Percentiles rank a stretch among this genome's conserved stretches.
phyloP scores from a whole-genome alignment of 2,797 vertebrate genomes.

The Pelodytes ibericus region DNA sequence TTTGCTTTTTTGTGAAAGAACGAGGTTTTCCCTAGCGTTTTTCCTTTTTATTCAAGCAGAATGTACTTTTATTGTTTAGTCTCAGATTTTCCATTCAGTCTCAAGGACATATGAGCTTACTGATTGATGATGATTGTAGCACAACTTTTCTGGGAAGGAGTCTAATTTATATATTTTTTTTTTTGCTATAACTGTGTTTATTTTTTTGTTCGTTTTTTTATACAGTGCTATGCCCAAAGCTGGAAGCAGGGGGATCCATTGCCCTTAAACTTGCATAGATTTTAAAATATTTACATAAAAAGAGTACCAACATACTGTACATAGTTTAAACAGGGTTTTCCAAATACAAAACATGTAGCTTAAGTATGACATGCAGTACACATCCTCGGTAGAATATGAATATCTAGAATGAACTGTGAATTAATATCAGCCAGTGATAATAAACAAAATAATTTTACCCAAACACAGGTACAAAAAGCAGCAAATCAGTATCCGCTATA shows the following conservation, averaged over 20 bases:
- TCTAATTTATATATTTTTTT: not conserved
- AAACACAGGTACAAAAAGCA: too few species aligned
- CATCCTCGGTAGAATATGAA: too few species aligned
- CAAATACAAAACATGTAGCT: too few species aligned
- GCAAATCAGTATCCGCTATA: too few species aligned
- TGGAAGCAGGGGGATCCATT: constrained; percentile 19
- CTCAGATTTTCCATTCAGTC: not conserved
- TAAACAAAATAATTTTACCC: too few species aligned
- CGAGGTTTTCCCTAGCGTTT: constrained; percentile 20
- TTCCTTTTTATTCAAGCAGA: constrained; percentile 23
- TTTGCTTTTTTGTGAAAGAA: constrained; percentile 23
- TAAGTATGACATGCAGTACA: too few species aligned
- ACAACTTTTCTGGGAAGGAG: constrained; percentile 43
- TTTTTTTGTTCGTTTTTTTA: not conserved
- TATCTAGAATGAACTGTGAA: too few species aligned
- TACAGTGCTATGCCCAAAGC: not conserved
- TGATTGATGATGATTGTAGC: constrained; percentile 38
- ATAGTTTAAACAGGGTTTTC: too few species aligned
- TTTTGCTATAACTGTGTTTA: not conserved
- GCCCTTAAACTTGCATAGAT: constrained; percentile 47
- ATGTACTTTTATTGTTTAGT: constrained; percentile 55
- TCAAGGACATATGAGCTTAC: constrained; percentile 41
- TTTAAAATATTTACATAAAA: not conserved
- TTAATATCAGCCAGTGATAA: too few species aligned
- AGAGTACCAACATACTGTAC: too few species aligned